A percentile compares a stretch with the other conserved stretches of the same genome.
These are phyloP conservation scores for Anser brachyrhynchus DNA, from an alignment of 2,113 vertebrate species.

Conservation along the genomic window DNA sequence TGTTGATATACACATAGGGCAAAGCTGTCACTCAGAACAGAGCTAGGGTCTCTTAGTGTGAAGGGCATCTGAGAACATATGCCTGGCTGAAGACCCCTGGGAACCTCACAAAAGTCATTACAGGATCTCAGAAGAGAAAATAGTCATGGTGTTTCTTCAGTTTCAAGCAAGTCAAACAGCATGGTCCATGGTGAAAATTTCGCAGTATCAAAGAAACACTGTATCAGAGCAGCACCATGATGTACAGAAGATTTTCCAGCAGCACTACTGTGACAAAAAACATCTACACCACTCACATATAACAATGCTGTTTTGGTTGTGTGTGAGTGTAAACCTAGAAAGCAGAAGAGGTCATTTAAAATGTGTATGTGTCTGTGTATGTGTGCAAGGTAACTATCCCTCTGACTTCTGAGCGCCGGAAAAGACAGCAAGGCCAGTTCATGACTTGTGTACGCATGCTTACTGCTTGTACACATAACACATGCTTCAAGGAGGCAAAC, in stretches of 20 bases:
- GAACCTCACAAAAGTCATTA: background rate
- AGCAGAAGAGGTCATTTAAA: background rate
- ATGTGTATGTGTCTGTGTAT: rapidly evolving
- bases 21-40: background rate
- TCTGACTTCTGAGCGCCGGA: background rate
- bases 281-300: rapidly evolving
- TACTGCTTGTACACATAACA: rapidly evolving
- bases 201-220: background rate
- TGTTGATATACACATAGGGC: background rate
- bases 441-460: background rate
- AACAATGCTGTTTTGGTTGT: background rate
- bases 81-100: background rate
- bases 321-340: background rate
- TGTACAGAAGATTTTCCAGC: background rate
- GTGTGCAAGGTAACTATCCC: background rate
- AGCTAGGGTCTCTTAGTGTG: background rate
- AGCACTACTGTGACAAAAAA: background rate
- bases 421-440: background rate
- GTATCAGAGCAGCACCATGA: background rate
- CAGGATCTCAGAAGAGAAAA: background rate
- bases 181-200: background rate
- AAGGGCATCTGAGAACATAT: background rate
- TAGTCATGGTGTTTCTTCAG: background rate
- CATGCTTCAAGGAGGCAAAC: background rate
- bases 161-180: background rate